Evolutionary conservation across 2,888 invertebrate species (phyloP).

Genomic region (Drosophila antonietae): DNA sequence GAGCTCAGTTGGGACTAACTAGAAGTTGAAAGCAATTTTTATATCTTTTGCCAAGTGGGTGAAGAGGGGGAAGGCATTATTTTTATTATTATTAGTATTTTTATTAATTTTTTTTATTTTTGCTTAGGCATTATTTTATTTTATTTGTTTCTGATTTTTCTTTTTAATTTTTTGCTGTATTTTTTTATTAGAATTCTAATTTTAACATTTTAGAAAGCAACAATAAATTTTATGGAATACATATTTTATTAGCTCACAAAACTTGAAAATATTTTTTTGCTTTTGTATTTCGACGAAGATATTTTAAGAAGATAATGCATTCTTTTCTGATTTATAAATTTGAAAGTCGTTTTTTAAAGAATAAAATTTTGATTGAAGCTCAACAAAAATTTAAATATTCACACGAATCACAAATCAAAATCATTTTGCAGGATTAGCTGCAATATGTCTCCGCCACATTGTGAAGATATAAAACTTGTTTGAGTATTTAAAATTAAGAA

Average conservation of each 20-base stretch:
- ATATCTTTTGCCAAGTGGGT: neutral
- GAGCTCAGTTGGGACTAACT: neutral
- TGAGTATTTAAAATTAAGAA: neutral
- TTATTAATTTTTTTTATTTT: too few relatives aligned
- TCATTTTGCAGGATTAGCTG: neutral
- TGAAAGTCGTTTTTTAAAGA: neutral
- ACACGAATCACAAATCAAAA: slow-evolving; percentile 3
- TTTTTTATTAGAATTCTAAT: neutral
- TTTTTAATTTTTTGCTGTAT: neutral
- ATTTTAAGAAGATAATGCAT: neutral
- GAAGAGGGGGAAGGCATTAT: too few relatives aligned
- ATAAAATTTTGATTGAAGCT: neutral
- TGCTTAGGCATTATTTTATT: neutral
- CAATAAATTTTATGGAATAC: neutral
- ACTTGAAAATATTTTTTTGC: slow-evolving; percentile 3
- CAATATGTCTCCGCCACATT: neutral
- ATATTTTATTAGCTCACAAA: slow-evolving; percentile 2
- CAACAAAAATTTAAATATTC: slow-evolving; percentile 1
- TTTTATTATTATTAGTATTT: too few relatives aligned
- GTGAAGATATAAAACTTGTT: neutral
- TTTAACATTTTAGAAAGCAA: neutral
- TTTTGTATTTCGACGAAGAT: neutral
- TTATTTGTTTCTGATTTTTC: neutral
- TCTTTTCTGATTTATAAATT: neutral
- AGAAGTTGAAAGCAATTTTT: neutral